A percentile compares a stretch with the other conserved stretches of the same genome.
These are phyloP conservation scores for Valencia hispanica DNA, from an alignment of 2,797 vertebrate species.

Conservation along the genomic window DNA sequence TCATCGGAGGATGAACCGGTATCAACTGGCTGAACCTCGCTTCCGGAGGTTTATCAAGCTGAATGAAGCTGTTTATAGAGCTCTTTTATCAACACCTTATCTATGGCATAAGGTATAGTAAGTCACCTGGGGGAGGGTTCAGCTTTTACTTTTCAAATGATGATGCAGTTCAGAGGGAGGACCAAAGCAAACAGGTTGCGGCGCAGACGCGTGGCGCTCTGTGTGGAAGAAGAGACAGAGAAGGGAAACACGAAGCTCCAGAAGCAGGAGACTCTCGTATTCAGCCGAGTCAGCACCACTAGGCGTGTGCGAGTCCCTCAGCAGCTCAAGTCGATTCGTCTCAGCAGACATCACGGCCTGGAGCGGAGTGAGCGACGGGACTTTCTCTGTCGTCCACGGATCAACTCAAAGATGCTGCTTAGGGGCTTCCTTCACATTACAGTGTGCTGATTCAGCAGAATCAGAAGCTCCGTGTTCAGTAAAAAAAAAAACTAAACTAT, in stretches of 20 bases:
- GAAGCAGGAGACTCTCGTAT: slow-evolving; percentile 1
- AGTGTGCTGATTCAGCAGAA: neutral
- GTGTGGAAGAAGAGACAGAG: neutral
- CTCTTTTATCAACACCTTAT: too few species aligned
- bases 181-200: too few species aligned
- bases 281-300: slow-evolving; percentile 41
- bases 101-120: too few species aligned
- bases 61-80: too few species aligned
- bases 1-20: too few species aligned
- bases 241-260: neutral
- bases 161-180: too few species aligned
- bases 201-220: neutral
- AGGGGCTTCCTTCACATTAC: neutral
- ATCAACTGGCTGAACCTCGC: too few species aligned
- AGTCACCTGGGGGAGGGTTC: too few species aligned
- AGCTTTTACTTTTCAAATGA: too few species aligned
- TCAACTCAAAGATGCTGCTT: neutral
- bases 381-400: neutral
- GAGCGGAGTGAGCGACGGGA: slow-evolving; percentile 10
- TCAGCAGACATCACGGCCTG: slow-evolving; percentile 4
- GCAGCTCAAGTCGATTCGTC: slow-evolving; percentile 32
- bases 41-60: too few species aligned
- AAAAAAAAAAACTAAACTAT: neutral
- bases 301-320: slow-evolving; percentile 19
- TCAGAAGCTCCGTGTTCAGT: neutral